Evolutionary conservation across 1,140 invertebrate genomes (phyloP), one percentile per base, ranked within the genome.

Genomic region (Schlechtendalia chinensis): DNA sequence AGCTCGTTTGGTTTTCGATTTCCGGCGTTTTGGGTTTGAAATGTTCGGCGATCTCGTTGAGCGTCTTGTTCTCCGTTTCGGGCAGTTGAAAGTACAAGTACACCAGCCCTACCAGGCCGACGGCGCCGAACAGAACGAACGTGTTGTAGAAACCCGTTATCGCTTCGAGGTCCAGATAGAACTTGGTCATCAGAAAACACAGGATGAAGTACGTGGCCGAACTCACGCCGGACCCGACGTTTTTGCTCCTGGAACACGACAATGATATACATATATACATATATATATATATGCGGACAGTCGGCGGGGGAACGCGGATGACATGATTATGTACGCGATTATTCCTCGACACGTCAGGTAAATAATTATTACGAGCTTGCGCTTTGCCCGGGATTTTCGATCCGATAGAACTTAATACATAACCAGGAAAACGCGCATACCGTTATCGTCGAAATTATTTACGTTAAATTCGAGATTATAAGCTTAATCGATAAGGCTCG

Each of bases 41-140:
- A 45, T 75, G 29, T 39, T 75, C 72, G 0, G 53, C 32, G 58
- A 75, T 75, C 32, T 75, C 72, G 0, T 39, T 75, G 8, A 75
- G n/a, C 5, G 72, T 58, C 16, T 75, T 75, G 29, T 74, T 74
- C 19, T 74, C 71, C 12, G 72, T 75, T 45, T 75, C 72, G n/a
- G 72, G 72, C 0, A 75, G 32, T 1, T 58, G 12, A 19, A 58
- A 59, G 22, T 75, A 24, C 32, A 75, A 39, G 29, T 75, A 75
- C 5, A 39, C 16, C n/a, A 75, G 12, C 1, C 72, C 72, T 5
- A 75, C 16, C 5, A 75, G 0, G 6, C 54, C 71, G 19, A 56
- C 0, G 29, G 19, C 0, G 10, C 72, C 72, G 10, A 75, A 75
- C 3, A 45, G 8, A 45, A 75, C 32, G 12, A 75, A 58, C 5